A percentile compares a stretch with the other conserved stretches of the same genome.
phyloP scores from a whole-genome alignment of 1,140 invertebrate genomes.

The Drosophila navojoa region DNA sequence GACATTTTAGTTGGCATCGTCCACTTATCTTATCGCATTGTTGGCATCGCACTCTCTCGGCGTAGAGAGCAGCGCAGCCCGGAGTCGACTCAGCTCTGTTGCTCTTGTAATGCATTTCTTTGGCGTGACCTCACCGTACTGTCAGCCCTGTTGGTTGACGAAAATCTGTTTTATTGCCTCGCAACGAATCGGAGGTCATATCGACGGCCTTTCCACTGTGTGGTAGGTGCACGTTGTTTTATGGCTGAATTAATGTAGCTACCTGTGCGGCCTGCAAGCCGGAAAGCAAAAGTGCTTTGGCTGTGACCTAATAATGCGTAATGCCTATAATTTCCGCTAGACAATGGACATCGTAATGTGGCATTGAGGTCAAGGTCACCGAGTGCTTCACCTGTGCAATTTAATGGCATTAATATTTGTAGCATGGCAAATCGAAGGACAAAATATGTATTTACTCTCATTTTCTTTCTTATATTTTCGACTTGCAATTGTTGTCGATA shows the following conservation, averaged over 20 bases:
- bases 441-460: background rate
- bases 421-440: background rate
- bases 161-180: constrained; percentile 38
- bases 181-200: constrained; percentile 15
- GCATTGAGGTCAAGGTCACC: constrained; percentile 49
- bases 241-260: constrained; percentile 60
- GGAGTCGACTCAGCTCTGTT: background rate
- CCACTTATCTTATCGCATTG: constrained; percentile 82
- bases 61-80: constrained; percentile 18
- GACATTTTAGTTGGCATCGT: constrained; percentile 82
- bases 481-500: no score
- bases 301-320: constrained; percentile 62
- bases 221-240: constrained; percentile 18
- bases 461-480: background rate
- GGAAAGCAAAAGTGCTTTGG: constrained; percentile 55
- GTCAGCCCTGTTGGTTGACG: constrained; percentile 29
- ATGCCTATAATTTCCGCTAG: constrained; percentile 30
- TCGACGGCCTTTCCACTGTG: constrained; percentile 1
- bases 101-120: constrained; percentile 61
- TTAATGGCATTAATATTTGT: constrained; percentile 4
- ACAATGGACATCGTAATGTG: constrained; percentile 5
- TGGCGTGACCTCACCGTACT: constrained; percentile 58
- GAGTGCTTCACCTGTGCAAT: constrained; percentile 17
- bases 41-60: constrained; percentile 64
- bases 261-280: constrained; percentile 43